Evolutionary conservation across 2,797 vertebrate genomes (phyloP).

Genomic region (Amazona ochrocephala): DNA sequence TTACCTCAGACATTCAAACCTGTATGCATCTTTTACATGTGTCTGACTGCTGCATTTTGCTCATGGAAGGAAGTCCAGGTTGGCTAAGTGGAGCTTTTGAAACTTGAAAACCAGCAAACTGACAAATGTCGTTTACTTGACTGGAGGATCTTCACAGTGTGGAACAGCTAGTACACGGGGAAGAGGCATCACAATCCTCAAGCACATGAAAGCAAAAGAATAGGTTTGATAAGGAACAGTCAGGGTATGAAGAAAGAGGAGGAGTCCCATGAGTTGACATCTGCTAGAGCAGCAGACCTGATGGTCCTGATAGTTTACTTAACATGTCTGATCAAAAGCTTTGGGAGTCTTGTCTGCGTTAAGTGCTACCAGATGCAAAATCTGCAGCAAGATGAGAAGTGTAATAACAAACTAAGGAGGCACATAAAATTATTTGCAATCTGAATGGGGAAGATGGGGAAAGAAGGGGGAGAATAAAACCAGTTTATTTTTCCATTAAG

Average conservation of each 20-base stretch:
- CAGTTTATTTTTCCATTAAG: conserved; percentile 62
- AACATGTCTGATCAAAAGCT: conserved; percentile 61
- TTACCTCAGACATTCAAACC: background rate
- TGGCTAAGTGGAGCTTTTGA: background rate
- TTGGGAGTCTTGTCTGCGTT: conserved; percentile 30
- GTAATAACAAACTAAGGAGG: conserved; percentile 56
- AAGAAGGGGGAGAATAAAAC: conserved; percentile 36
- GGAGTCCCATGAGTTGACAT: background rate
- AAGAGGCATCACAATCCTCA: background rate
- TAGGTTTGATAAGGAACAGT: conserved; percentile 26
- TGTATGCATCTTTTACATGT: background rate
- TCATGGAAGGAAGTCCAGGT: background rate
- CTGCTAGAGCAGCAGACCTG: conserved; percentile 22
- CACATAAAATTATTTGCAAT: conserved; percentile 51
- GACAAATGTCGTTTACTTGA: background rate
- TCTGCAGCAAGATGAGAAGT: conserved; percentile 51
- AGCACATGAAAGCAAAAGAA: background rate
- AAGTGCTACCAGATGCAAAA: conserved; percentile 64
- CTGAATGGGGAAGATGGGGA: conserved; percentile 19
- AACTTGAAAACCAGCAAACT: background rate
- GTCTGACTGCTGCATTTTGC: background rate
- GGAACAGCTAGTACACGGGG: background rate
- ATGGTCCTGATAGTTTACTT: conserved; percentile 31
- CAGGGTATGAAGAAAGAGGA: background rate
- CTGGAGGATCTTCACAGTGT: background rate